These are phyloP conservation scores for Sylvilagus floridanus DNA, from an alignment of 2,797 vertebrate genomes.

Conservation along the genomic window DNA sequence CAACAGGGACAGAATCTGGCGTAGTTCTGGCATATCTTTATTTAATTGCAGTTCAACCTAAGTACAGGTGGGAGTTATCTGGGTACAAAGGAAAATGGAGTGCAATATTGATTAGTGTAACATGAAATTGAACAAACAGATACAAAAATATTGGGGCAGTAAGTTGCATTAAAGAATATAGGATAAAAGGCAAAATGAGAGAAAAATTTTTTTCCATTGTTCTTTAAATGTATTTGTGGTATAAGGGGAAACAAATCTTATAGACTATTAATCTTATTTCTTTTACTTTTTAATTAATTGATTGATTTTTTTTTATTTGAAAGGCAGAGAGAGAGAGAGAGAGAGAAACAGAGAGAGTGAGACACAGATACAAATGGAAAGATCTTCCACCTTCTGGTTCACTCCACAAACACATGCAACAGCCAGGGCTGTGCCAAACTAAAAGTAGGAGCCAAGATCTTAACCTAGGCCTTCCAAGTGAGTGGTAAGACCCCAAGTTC, in stretches of 20 bases:
- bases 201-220: not conserved
- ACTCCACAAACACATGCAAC: no score
- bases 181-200: not conserved
- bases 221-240: not conserved
- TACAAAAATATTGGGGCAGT: not conserved
- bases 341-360: no score
- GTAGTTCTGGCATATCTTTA: not conserved
- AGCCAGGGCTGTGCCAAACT: no score
- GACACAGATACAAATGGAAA: no score
- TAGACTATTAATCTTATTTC: not conserved
- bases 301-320: no score
- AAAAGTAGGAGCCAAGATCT: no score
- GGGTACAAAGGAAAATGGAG: not conserved
- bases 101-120: not conserved
- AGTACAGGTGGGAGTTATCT: not conserved
- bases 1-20: no score
- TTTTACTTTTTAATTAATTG: not conserved
- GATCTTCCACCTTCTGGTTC: no score
- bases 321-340: no score
- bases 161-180: not conserved
- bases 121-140: not conserved
- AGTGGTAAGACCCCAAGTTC: no score
- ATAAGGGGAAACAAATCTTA: not conserved
- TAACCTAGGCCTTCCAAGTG: no score
- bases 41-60: not conserved